Conservation (phyloP, 2,797 vertebrate species). For the Echiichthys vipera region DNA sequence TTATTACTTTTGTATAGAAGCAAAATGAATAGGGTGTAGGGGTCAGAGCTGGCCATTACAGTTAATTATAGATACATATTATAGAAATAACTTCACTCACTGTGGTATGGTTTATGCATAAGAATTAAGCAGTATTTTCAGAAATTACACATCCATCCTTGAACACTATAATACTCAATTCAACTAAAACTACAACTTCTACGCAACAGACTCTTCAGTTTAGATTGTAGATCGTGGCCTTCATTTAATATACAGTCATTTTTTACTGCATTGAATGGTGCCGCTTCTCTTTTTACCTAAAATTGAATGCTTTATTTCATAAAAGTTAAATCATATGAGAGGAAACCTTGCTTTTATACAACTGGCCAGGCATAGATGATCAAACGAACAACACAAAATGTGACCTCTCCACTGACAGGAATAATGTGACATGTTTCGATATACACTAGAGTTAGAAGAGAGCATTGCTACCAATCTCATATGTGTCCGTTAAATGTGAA, state of each 20-base stretch:
- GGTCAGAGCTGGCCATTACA: constrained; percentile 6
- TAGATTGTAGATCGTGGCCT: background rate
- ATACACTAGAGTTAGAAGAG: background rate
- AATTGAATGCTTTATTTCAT: background rate
- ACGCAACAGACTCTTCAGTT: background rate
- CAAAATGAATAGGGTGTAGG: background rate
- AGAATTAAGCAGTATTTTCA: background rate
- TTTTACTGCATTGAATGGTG: background rate
- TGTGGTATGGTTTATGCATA: background rate
- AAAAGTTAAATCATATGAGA: background rate
- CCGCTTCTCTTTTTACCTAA: background rate
- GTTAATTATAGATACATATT: background rate
- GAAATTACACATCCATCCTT: background rate
- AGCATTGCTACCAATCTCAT: background rate
- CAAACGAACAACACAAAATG: background rate
- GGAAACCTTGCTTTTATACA: background rate
- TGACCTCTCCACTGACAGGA: background rate
- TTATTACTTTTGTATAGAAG: background rate
- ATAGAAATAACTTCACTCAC: background rate
- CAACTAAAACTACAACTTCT: background rate
- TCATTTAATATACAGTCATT: background rate
- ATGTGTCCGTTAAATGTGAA: background rate
- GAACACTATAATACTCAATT: background rate
- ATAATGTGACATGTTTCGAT: too few species aligned
- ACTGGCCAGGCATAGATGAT: too few species aligned